Evolutionary conservation across 2,888 invertebrate species (phyloP).

Genomic region (Acanthosepion pharaonis): DNA sequence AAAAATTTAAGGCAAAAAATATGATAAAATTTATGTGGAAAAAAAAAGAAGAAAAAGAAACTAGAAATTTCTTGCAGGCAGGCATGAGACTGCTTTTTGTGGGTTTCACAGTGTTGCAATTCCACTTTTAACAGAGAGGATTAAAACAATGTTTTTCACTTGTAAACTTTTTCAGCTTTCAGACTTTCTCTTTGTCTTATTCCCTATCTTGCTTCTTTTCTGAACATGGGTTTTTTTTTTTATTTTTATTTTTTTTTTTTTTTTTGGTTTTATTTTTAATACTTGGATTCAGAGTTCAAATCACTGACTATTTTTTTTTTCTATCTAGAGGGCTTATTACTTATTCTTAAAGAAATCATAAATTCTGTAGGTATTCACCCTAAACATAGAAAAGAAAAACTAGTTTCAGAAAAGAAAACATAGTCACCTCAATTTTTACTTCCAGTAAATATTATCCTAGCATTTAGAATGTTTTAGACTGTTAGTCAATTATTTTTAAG

Average conservation of each 20-base stretch:
- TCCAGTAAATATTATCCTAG: not conserved
- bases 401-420: not conserved
- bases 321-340: not conserved
- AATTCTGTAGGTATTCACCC: not conserved
- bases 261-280: no score
- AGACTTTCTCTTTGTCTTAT: not conserved
- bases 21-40: not conserved
- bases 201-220: not conserved
- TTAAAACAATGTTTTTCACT: not conserved
- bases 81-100: constrained; percentile 33
- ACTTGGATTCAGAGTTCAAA: not conserved
- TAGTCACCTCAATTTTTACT: not conserved
- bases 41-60: not conserved
- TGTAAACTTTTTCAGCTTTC: constrained; percentile 15
- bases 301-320: not conserved
- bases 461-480: not conserved
- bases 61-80: not conserved
- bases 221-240: not conserved
- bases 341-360: not conserved
- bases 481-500: not conserved
- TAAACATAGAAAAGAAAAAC: not conserved
- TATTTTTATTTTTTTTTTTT: no score
- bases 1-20: not conserved
- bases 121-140: not conserved
- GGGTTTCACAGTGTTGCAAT: not conserved